Evolutionary conservation across 2,797 vertebrate species (phyloP), one percentile per base, ranked within the genome.

Genomic region (Neomorphus geoffroyi): DNA sequence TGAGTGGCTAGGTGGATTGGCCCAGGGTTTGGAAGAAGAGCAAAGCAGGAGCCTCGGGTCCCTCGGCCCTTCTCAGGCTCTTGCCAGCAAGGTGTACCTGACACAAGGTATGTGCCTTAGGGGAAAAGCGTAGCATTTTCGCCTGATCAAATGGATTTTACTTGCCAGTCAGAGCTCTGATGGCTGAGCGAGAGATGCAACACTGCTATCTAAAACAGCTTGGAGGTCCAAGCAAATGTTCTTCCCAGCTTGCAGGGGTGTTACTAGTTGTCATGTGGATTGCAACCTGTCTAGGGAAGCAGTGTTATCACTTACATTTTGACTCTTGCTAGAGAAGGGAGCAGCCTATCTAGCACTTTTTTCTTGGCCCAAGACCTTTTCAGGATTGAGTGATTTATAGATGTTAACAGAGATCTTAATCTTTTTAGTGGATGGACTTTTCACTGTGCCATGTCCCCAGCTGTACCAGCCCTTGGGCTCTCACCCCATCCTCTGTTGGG

Each of bases 311-410:
- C 39, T 83, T 81, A 18, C 14, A 32, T 85, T 88, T 82, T 89
- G 57, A 80, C 56, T 93, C 94, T 67, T 88, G 50, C 65, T 79
- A 70, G 74, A 48, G 57, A 90, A 92, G 37, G 43, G 27, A 79
- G n/a, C 30, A 86, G 60, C 27, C 32, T 22, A 60, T 19, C 14
- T 41, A 30, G 32, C 46, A 32, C 56, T 58, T 61, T 77, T 39
- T n/a, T 43, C 51, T 61, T 56, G 72, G 37, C 62, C 24, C 32
- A 84, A 37, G 28, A 84, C 27, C 8, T 87, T 26, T 82, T 81
- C 66, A 30, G 46, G 33, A 62, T 21, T n/a, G 32, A 51, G 6
- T 13, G 23, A 65, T 50, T 53, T 41, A 54, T 8, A 27, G 30
- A 67, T 21, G 35, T 61, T 86, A 78, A 26, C 14, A 50, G 67